phyloP scores from a whole-genome alignment of 2,113 vertebrate species.

The Panthera leo region DNA sequence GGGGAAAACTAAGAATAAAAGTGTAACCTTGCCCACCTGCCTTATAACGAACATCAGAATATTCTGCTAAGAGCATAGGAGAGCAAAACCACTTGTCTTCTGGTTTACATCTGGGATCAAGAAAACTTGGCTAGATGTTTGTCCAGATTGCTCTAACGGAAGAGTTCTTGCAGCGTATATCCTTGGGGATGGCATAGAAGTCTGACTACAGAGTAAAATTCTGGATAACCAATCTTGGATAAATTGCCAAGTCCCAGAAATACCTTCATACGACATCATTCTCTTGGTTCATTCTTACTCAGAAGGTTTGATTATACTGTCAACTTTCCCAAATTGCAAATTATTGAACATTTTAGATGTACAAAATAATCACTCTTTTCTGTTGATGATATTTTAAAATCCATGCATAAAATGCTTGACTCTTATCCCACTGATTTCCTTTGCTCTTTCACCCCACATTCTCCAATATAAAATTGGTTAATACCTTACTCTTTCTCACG shows the following conservation, averaged over 20 bases:
- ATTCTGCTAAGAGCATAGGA: neutral
- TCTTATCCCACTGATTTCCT: neutral
- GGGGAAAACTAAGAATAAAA: neutral
- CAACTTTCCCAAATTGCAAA: neutral
- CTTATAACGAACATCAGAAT: neutral
- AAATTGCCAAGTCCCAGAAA: neutral
- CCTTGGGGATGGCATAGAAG: neutral
- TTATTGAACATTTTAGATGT: neutral
- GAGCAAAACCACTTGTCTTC: neutral
- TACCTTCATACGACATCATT: neutral
- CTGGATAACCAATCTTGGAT: neutral
- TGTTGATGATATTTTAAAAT: neutral
- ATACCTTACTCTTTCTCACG: conserved; percentile 25
- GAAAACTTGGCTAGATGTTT: neutral
- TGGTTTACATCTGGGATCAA: neutral
- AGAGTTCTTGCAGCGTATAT: neutral
- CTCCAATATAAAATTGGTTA: neutral
- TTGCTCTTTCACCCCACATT: neutral
- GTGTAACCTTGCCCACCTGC: too few species aligned
- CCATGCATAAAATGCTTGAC: neutral
- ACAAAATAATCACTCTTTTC: neutral
- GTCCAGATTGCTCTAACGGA: neutral
- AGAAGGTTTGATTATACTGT: neutral
- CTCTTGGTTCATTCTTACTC: neutral
- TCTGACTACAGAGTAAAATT: neutral